Base-by-base conservation (phyloP, 2,888 invertebrate species). In the Leptothorax acervorum region DNA sequence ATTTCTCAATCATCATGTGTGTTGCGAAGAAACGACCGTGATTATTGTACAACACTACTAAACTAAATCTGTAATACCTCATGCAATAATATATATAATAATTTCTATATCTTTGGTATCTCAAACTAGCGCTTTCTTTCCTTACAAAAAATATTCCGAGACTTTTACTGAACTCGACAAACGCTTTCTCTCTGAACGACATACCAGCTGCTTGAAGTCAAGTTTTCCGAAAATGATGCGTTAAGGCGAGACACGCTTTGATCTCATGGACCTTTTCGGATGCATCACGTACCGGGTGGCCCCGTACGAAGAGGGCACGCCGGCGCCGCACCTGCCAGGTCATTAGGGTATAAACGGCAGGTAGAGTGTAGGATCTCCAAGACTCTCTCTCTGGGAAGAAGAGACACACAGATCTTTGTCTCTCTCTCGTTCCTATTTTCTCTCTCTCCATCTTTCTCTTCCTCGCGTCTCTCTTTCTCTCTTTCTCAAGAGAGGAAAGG, bases 311-410 rank as follows among this genome's bases (percentile, higher is more conserved):
- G 85, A 85, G 86, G 87, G 85, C 73, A 88, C 73, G 81, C 86
- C 89, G 88, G 86, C 88, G 91, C 86, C 88, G 92, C 93, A 94
- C 94, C 94, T 94, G 94, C 93, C 92, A 92, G 93, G 94, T 94
- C 94, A 94, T 94, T 94, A 94, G 93, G 87, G 92, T 93, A 90
- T 92, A 93, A 94, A 92, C 93, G 93, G 92, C 93, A 93, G 94
- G 93, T 93, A 93, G 91, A 91, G 89, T 91, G 90, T 89, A 87
- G 82, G 66, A 82, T 73, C 75, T 76, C 85, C 71, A 62, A 70
- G 82, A 84, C 60, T 79, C 83, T 85, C 73, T 79, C 79, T 85
- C 71, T 75, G 53, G 39, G 71, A 82, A 82, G 73, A 66, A 65
- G 85, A 86, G 89, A 91, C 90, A 88, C 87, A 71, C 48, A 18